phyloP scores from a whole-genome alignment of 2,888 invertebrate species.

The Cerastoderma edule region DNA sequence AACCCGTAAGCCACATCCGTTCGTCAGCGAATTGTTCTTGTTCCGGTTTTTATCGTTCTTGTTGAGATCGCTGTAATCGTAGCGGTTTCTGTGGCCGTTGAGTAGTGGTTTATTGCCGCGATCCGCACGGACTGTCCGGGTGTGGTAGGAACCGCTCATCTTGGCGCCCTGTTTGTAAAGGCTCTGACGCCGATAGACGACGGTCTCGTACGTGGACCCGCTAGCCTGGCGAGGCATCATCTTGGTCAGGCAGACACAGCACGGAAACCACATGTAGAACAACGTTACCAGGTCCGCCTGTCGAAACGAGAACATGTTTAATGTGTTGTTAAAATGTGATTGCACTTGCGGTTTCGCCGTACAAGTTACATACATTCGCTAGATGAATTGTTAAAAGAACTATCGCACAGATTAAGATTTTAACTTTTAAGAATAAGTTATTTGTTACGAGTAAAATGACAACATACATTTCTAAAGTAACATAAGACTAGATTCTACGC shows the following conservation, averaged over 20 bases:
- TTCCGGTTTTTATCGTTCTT: constrained; percentile 31
- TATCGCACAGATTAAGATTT: no score
- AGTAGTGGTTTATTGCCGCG: constrained; percentile 32
- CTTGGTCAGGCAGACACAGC: constrained; percentile 74
- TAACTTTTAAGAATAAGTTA: no score
- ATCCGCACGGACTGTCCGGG: constrained; percentile 39
- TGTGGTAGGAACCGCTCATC: constrained; percentile 45
- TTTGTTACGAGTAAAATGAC: no score
- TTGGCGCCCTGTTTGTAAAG: constrained; percentile 50
- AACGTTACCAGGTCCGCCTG: constrained; percentile 75
- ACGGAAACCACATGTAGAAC: constrained; percentile 76
- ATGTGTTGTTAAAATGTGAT: no score
- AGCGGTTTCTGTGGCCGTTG: constrained; percentile 44
- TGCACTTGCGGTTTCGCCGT: no score
- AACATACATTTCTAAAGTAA: no score
- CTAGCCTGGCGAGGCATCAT: constrained; percentile 70
- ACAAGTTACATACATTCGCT: no score
- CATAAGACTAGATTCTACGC: no score
- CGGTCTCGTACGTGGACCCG: constrained; percentile 72
- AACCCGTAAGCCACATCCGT: constrained; percentile 40
- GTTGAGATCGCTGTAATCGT: constrained; percentile 46
- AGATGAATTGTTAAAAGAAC: no score
- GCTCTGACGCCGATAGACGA: constrained; percentile 68
- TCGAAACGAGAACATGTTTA: no score
- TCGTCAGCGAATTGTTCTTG: constrained; percentile 29